Evolutionary conservation across 1,140 invertebrate genomes (phyloP).

Genomic region (Drosophila subobscura): DNA sequence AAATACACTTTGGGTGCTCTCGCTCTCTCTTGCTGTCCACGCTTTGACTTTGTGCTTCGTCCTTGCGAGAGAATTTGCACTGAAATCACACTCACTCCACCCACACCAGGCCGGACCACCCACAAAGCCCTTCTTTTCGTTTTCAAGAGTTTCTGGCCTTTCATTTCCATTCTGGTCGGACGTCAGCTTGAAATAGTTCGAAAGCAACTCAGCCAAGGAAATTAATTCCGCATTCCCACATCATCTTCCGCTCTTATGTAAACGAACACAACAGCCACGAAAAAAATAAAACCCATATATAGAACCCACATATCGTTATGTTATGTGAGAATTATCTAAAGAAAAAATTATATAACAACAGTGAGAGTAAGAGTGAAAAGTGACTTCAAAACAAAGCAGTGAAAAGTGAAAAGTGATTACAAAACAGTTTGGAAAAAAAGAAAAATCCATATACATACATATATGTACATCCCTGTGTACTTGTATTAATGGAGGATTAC

Average conservation of each 20-base stretch:
- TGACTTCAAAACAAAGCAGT: constrained; percentile 38
- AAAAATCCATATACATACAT: not conserved
- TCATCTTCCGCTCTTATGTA: constrained; percentile 57
- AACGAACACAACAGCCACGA: constrained; percentile 20
- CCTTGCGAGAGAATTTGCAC: constrained; percentile 71
- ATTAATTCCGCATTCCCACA: constrained; percentile 22
- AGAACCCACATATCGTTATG: constrained; percentile 1
- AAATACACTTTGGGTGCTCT: constrained; percentile 7
- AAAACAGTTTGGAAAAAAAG: constrained; percentile 39
- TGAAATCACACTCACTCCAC: constrained; percentile 48
- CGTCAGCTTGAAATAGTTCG: constrained; percentile 64
- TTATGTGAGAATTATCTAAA: not conserved
- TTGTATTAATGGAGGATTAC: not conserved
- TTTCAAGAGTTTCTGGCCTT: constrained; percentile 57
- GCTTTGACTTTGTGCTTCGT: constrained; percentile 71
- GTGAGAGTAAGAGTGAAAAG: constrained; percentile 48
- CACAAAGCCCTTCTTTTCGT: constrained; percentile 56
- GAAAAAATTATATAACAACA: constrained; percentile 58
- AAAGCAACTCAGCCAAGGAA: constrained; percentile 14
- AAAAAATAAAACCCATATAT: constrained; percentile 4
- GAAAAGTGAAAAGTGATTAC: constrained; percentile 61
- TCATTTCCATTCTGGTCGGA: constrained; percentile 60
- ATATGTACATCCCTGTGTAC: no score
- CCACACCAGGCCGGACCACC: constrained; percentile 11
- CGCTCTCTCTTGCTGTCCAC: constrained; percentile 24